phyloP scores from a whole-genome alignment of 2,797 vertebrate species.

The Anisognathus igniventris region DNA sequence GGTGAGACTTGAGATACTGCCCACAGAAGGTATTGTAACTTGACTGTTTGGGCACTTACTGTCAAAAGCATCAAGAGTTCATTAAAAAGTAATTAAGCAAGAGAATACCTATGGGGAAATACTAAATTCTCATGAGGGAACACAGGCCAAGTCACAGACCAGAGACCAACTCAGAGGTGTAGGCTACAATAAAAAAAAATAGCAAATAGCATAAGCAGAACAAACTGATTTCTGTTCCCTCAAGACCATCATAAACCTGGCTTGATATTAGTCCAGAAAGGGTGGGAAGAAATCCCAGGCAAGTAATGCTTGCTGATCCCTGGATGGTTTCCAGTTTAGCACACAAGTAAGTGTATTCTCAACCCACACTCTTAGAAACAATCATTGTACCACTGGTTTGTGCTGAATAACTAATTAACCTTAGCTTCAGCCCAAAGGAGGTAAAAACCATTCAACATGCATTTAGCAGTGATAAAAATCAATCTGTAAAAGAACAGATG shows the following conservation, averaged over 20 bases:
- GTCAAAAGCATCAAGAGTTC: background rate
- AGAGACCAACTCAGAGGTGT: background rate
- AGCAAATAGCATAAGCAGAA: background rate
- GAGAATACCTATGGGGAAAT: background rate
- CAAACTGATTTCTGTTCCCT: background rate
- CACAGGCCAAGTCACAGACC: background rate
- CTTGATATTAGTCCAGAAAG: background rate
- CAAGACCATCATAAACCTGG: background rate
- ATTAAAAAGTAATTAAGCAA: background rate
- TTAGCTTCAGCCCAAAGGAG: slow-evolving; percentile 4
- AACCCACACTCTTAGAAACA: background rate
- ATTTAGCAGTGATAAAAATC: slow-evolving; percentile 37
- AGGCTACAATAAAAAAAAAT: background rate
- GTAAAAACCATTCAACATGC: background rate
- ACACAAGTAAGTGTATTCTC: background rate
- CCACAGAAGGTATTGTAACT: background rate
- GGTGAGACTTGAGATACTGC: background rate
- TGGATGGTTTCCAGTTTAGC: background rate
- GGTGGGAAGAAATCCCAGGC: background rate
- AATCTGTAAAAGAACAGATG: slow-evolving; percentile 6
- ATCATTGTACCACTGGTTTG: background rate
- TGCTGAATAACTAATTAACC: slow-evolving; percentile 39
- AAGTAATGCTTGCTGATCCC: background rate
- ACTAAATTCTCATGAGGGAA: background rate
- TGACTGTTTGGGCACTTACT: background rate